These are phyloP conservation scores for Brevimyrus niger DNA, from an alignment of 2,113 vertebrate species.

Conservation along the genomic window DNA sequence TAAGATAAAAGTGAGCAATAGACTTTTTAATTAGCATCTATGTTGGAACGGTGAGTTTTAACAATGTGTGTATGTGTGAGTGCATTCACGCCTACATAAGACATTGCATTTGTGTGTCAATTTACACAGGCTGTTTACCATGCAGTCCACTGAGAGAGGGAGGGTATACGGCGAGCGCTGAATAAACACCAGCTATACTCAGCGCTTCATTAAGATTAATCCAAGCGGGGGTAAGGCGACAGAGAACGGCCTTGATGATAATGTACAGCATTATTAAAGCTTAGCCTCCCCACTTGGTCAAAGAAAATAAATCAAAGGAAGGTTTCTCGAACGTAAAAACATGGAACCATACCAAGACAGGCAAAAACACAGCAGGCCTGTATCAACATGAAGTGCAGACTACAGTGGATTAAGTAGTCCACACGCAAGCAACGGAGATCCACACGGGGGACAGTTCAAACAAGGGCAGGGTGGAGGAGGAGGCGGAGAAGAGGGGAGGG, in stretches of 20 bases:
- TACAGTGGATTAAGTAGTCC: constrained; percentile 51
- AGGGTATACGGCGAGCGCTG: background rate
- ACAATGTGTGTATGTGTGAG: background rate
- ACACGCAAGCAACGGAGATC: constrained; percentile 68
- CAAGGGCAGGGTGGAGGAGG: constrained; percentile 29
- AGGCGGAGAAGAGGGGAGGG: constrained; percentile 16
- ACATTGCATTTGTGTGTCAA: background rate
- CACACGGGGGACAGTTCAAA: constrained; percentile 58
- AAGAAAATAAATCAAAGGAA: background rate
- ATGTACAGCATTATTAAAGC: background rate
- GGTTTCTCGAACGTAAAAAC: constrained; percentile 32
- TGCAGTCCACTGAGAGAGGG: too few species aligned
- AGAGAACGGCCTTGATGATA: background rate
- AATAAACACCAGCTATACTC: background rate
- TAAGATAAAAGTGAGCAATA: background rate
- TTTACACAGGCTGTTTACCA: background rate
- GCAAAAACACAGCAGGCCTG: constrained; percentile 55
- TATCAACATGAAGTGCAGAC: constrained; percentile 45
- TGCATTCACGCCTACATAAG: background rate
- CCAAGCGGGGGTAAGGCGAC: background rate
- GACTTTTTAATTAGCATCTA: background rate
- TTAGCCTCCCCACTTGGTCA: background rate
- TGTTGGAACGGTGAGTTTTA: background rate
- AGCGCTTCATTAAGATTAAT: background rate
- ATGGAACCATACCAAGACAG: constrained; percentile 55